Base-by-base conservation (phyloP, 2,113 vertebrate species). In the Ia io region DNA sequence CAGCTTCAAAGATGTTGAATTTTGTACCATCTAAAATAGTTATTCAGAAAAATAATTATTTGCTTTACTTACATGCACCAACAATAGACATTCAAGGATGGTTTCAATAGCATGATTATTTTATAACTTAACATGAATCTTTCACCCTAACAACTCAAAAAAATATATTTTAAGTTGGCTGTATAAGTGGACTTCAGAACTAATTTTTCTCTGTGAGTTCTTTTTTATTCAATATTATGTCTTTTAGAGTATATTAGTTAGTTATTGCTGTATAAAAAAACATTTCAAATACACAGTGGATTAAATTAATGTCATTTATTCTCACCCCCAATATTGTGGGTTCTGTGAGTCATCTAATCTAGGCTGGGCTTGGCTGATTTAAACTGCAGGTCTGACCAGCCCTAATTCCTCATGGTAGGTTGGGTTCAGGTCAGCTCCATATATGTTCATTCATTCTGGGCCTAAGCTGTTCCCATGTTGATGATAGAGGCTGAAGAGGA, bases 261-360 rank as follows among this genome's bases (percentile, higher is more conserved):
- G 51, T 18, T 89, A 35, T 65, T 92, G 32, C 51, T 91, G 20
- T 78, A 7, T 93, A 87, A 47, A 25, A 86, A 74, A 84, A 9
- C 18, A 77, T 70, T 23, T 40, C 17, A 78, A 63, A 51, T 23
- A 67, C 6, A 49, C 3, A 70, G 10, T 70, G 23, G 2, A 49
- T 93, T 91, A 80, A 95, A 91, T 70, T 63, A 88, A 61, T 79
- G 10, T 74, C 9, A 47, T 84, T 84, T 63, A 83, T 86, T 91
- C 28, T 90, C 8, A 47, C 11, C 17, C n/a, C 53, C 25, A 63
- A 5, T 59, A 20, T 25, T 80, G 63, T 89, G 23, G 6, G 6
- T 47, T 95, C 20, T 35, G 30, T 90, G 73, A 67, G 28, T 82
- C 67, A 22, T 28, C 35, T 87, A 53, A 76, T 42, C 2, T 5